Conservation (phyloP, 2,797 vertebrate species). For the Sus cebifrons region DNA sequence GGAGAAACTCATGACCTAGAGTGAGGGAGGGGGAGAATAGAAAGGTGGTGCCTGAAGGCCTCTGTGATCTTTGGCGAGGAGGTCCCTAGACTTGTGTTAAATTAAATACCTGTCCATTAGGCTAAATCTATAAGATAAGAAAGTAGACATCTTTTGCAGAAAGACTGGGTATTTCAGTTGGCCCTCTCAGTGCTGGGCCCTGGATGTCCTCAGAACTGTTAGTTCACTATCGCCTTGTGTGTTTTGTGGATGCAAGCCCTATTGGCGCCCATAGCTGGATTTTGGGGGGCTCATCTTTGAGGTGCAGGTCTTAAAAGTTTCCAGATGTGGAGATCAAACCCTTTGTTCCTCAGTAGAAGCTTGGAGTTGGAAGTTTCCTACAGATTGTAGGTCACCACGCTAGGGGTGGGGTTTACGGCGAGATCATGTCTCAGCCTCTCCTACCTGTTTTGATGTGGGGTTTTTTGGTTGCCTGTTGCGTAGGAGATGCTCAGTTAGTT, state of each 20-base stretch:
- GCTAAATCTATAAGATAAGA: background rate
- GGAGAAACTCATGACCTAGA: background rate
- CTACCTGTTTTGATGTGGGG: background rate
- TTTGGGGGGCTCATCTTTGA: background rate
- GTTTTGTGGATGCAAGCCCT: background rate
- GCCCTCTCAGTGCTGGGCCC: background rate
- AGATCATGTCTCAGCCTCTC: background rate
- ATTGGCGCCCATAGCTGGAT: background rate
- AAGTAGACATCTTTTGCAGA: background rate
- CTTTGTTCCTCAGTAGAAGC: background rate
- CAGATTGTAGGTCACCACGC: background rate
- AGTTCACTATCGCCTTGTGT: background rate
- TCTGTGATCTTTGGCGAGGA: background rate
- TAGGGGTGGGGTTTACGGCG: background rate
- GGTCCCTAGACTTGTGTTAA: background rate
- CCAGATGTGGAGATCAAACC: background rate
- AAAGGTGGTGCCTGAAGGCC: background rate
- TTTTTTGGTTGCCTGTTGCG: background rate
- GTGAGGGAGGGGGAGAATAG: background rate
- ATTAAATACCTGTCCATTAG: background rate
- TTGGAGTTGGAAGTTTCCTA: background rate
- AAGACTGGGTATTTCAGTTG: background rate
- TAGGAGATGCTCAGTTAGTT: background rate
- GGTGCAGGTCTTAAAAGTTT: background rate
- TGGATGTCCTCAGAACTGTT: background rate